Conservation (phyloP, 2,888 invertebrate species). For the Trissolcus japonicus region DNA sequence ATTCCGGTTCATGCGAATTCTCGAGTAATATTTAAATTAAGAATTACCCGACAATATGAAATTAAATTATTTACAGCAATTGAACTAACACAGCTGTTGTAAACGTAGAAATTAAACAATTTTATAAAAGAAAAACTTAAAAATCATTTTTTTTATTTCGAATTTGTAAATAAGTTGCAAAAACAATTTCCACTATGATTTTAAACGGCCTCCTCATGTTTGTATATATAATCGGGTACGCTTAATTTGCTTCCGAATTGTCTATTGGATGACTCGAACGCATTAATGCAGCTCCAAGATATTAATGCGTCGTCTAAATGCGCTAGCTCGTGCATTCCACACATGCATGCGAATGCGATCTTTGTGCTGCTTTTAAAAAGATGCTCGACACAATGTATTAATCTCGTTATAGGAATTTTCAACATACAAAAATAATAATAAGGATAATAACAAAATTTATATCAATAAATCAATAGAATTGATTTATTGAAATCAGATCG, state of each 20-base stretch:
- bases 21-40: conserved; percentile 42
- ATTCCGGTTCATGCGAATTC: conserved; percentile 45
- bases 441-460: too few relatives aligned
- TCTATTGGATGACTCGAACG: conserved; percentile 4
- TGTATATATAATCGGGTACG: conserved; percentile 4
- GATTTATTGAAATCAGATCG: too few relatives aligned
- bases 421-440: too few relatives aligned
- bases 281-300: conserved; percentile 19
- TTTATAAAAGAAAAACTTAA: conserved; percentile 13
- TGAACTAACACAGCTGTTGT: conserved; percentile 11
- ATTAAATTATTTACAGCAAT: conserved; percentile 36
- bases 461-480: too few relatives aligned
- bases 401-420: too few relatives aligned
- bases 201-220: background rate
- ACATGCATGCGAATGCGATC: conserved; percentile 1
- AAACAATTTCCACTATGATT: background rate
- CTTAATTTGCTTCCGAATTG: conserved; percentile 18
- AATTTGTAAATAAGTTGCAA: conserved; percentile 6
- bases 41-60: conserved; percentile 39
- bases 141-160: background rate
- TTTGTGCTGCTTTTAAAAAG: background rate
- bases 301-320: conserved; percentile 29
- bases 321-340: conserved; percentile 6
- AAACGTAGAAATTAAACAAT: conserved; percentile 41
- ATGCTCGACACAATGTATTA: background rate